Evolutionary conservation across 2,888 invertebrate species (phyloP), one percentile per base, ranked within the genome.

Genomic region (Polydrusus pterygomalis): DNA sequence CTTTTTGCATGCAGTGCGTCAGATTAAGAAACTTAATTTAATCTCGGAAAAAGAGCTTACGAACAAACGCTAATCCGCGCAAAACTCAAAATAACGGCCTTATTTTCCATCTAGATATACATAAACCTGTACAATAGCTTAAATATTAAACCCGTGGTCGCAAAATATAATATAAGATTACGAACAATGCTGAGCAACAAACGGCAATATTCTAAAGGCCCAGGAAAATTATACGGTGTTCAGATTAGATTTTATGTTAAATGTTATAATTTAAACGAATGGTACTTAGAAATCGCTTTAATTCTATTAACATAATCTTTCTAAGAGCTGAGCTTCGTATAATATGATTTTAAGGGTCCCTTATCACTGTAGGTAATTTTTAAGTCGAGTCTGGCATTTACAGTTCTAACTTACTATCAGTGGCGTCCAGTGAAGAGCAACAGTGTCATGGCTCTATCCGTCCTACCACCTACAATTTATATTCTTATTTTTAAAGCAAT

Each of bases 21-120:
- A 34, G 56, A 56, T 60, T 38, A 60, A 38, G 38, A 1, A 60
- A n/a, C 17, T 38, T 60, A 60, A 60, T 60, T 18, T 60, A 60
- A 60, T 60, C 58, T 60, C 38, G 38, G 34, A 60, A 60, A 60
- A 60, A 40, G 58, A 18, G 58, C 58, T 38, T 38, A 60, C 38
- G 17, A 60, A 18, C 58, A 34, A 60, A 38, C 17, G 17, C 30
- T 60, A 40, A 60, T 60, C 58, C 58, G 11, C 38, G 15, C 38
- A 60, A 60, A 56, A 56, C 56, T 56, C n/a, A 34, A 30, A 60
- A 60, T 38, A 34, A 7, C 58, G 38, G 38, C 58, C 7, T 38
- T 34, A 60, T 60, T 60, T 60, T 60, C 38, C 58, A 60, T 38
- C 58, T 38, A 18, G 38, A 34, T 60, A 60, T 60, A 18, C 38